phyloP scores from a whole-genome alignment of 2,113 vertebrate genomes.

The Rhegmatorhina hoffmannsi region DNA sequence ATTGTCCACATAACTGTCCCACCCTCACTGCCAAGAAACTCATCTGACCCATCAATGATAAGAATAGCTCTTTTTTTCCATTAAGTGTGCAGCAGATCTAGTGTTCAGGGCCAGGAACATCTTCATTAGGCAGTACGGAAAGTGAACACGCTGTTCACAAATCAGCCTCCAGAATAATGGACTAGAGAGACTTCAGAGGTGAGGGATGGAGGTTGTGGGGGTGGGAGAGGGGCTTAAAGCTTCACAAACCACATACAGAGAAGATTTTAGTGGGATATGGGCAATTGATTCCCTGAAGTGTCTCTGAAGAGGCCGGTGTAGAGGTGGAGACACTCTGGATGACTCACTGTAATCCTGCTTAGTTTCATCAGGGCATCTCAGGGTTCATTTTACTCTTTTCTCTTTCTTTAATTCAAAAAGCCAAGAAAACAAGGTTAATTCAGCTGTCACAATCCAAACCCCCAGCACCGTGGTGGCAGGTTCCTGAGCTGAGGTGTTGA shows the following conservation, averaged over 20 bases:
- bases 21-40: slow-evolving; percentile 41
- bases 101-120: slow-evolving; percentile 42
- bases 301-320: neutral
- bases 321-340: neutral
- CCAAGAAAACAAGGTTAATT: neutral
- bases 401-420: neutral
- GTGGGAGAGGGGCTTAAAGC: slow-evolving; percentile 31
- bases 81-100: neutral
- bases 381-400: neutral
- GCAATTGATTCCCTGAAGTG: slow-evolving; percentile 57
- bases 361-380: neutral
- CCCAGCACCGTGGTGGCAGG: neutral
- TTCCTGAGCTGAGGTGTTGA: neutral
- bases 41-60: neutral
- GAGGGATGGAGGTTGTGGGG: slow-evolving; percentile 16
- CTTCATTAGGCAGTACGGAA: slow-evolving; percentile 25
- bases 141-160: slow-evolving; percentile 23
- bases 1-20: slow-evolving; percentile 44
- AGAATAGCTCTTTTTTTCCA: slow-evolving; percentile 19
- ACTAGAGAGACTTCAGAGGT: slow-evolving; percentile 38
- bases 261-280: slow-evolving; percentile 35
- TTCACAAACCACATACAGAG: slow-evolving; percentile 10
- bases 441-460: neutral
- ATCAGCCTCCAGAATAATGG: slow-evolving; percentile 42
- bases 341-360: neutral